Base-by-base conservation (phyloP, 2,888 invertebrate genomes). In the Bedellia somnulentella region DNA sequence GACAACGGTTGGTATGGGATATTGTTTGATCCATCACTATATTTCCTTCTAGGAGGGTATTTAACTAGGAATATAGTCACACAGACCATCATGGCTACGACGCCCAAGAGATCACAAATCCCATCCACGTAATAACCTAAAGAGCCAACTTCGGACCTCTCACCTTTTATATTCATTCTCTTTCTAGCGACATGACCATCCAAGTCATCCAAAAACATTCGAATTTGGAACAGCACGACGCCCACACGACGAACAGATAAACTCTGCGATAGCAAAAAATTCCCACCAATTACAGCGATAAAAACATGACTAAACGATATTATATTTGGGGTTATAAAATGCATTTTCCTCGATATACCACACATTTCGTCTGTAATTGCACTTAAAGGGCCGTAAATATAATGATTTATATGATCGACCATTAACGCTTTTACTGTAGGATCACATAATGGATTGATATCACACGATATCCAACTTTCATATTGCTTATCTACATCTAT, bases 151-250 rank as follows among this genome's bases (percentile, higher is more conserved):
- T 89, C 87, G 0, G 89, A 89, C 14, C 83, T 76, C 54, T 89
- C 89, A 0, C 89, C 89, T 36, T 82, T 80, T 15, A 89, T 82
- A 49, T 89, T 80, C 45, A 84, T 85, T 32, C 87, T 79, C 15
- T 81, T 83, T 35, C 93, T 80, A 1, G 91, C 92, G 2, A 93
- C 87, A 47, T 89, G 87, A 0, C 93, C 93, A 47, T 93, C 93
- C 36, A 93, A 59, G 46, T 90, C 89, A 47, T 93, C 93, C 30
- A 93, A 57, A 64, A 89, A 90, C 39, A 89, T 88, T 40, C 93
- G 78, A 22, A 91, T 57, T 62, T 90, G 86, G 52, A 90, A 93
- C 12, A 93, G 52, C 2, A 89, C 57, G 1, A 91, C 85, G 0
- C 86, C 92, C 0, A 89, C 39, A 13, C 91, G 78, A 15, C 93